These are phyloP conservation scores for Blastomussa wellsi DNA, from an alignment of 92 coral and sea anemone species.

Conservation along the genomic window DNA sequence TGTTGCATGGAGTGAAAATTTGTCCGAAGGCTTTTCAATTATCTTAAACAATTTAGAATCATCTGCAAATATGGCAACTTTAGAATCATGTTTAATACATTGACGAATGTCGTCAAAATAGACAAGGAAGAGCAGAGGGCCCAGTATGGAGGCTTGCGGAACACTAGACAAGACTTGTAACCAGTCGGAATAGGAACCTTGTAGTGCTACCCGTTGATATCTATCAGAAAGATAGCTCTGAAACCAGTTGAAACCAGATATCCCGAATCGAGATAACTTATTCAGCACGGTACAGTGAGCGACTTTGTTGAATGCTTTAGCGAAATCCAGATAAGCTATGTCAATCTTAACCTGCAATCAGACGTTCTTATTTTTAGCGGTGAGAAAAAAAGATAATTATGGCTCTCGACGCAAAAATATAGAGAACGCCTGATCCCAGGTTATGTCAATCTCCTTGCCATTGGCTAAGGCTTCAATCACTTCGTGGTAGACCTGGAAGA, in stretches of 20 bases:
- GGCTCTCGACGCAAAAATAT: too few relatives aligned
- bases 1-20: slow-evolving; percentile 38
- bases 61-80: slow-evolving; percentile 35
- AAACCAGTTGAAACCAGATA: slow-evolving; percentile 4
- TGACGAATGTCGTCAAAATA: background rate
- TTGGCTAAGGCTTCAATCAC: too few relatives aligned
- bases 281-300: too few relatives aligned
- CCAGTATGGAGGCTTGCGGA: slow-evolving; percentile 3
- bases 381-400: too few relatives aligned
- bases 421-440: too few relatives aligned
- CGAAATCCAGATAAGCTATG: too few relatives aligned
- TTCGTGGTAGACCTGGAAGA: too few relatives aligned
- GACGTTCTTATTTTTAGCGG: too few relatives aligned
- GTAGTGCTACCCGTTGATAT: slow-evolving; percentile 8
- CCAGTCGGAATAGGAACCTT: slow-evolving; percentile 4
- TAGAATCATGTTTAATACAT: background rate
- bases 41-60: slow-evolving; percentile 38
- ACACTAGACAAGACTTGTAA: background rate
- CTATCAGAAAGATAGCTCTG: slow-evolving; percentile 6
- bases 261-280: background rate
- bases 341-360: too few relatives aligned
- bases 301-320: too few relatives aligned
- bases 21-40: slow-evolving; percentile 43
- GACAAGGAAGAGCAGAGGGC: background rate
- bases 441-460: too few relatives aligned